Percentiles rank a stretch among this genome's conserved stretches.
Conservation (phyloP, 2,113 vertebrate species). For the Nyctereutes procyonoides region DNA sequence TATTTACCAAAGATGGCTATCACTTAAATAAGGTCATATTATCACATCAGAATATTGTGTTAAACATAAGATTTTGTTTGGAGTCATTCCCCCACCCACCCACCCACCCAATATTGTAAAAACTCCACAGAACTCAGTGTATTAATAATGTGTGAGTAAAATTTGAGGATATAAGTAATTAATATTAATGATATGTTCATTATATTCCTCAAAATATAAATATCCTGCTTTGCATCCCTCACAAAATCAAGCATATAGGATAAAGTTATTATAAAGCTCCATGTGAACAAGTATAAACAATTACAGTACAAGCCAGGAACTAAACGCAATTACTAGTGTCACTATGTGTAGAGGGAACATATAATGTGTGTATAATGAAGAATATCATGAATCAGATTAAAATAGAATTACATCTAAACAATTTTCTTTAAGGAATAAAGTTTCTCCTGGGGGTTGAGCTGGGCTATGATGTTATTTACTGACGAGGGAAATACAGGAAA, state of each 20-base stretch:
- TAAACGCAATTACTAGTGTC: conserved; percentile 9
- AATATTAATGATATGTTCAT: conserved; percentile 43
- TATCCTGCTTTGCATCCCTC: neutral
- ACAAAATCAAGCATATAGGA: neutral
- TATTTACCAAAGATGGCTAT: conserved; percentile 27
- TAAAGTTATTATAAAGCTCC: neutral
- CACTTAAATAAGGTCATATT: neutral
- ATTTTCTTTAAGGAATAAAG: neutral
- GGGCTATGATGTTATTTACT: neutral
- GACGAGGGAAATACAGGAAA: neutral
- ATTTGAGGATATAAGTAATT: conserved; percentile 51
- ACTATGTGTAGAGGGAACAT: neutral
- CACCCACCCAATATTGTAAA: neutral
- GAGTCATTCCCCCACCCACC: neutral
- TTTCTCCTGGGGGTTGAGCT: neutral
- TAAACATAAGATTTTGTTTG: neutral
- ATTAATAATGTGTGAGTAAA: conserved; percentile 57
- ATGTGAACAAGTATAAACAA: neutral
- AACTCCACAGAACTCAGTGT: conserved; percentile 22
- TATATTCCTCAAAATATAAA: conserved; percentile 26
- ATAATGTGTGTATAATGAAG: neutral
- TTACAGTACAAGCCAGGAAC: neutral
- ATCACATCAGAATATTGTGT: conserved; percentile 26
- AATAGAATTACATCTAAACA: conserved; percentile 31
- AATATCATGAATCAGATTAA: conserved; percentile 29